A percentile compares a stretch with the other conserved stretches of the same genome.
These are phyloP conservation scores for Rhabdomys dilectus DNA, from an alignment of 2,113 vertebrate species.

Conservation along the genomic window DNA sequence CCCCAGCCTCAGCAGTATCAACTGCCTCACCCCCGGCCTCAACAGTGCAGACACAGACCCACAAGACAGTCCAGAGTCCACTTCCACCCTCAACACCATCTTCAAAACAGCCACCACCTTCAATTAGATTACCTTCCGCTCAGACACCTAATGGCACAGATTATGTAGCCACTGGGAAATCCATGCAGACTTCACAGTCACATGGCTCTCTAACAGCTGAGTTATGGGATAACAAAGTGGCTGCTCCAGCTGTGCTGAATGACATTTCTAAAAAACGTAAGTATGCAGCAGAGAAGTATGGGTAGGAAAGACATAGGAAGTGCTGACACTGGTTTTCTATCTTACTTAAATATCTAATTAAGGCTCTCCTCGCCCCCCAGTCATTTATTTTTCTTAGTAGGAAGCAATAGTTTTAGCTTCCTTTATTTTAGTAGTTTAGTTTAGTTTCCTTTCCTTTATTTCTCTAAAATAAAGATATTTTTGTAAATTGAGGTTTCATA, in stretches of 20 bases:
- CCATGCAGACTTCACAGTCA: slow-evolving; percentile 86
- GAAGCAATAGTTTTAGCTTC: neutral
- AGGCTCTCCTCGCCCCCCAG: neutral
- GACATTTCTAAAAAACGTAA: slow-evolving; percentile 96
- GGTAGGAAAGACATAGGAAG: neutral
- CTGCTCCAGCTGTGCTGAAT: slow-evolving; percentile 89
- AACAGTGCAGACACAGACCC: slow-evolving; percentile 81
- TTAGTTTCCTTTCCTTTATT: neutral
- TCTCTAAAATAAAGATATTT: slow-evolving; percentile 30
- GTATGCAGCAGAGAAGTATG: slow-evolving; percentile 71
- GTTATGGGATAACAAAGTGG: slow-evolving; percentile 96
- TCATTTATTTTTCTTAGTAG: neutral
- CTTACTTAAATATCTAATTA: neutral
- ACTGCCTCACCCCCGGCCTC: slow-evolving; percentile 21
- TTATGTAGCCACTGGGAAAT: slow-evolving; percentile 88
- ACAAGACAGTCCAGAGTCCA: slow-evolving; percentile 79
- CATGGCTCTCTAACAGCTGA: slow-evolving; percentile 93
- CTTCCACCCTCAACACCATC: slow-evolving; percentile 73
- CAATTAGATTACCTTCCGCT: slow-evolving; percentile 80
- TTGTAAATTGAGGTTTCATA: neutral
- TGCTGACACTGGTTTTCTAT: neutral
- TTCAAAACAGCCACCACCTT: slow-evolving; percentile 83
- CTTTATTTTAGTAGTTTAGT: slow-evolving; percentile 7
- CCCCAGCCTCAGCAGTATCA: slow-evolving; percentile 68
- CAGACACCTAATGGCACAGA: slow-evolving; percentile 87